Evolutionary conservation across 2,888 invertebrate genomes (phyloP).

Genomic region (Drosophila barbarae): DNA sequence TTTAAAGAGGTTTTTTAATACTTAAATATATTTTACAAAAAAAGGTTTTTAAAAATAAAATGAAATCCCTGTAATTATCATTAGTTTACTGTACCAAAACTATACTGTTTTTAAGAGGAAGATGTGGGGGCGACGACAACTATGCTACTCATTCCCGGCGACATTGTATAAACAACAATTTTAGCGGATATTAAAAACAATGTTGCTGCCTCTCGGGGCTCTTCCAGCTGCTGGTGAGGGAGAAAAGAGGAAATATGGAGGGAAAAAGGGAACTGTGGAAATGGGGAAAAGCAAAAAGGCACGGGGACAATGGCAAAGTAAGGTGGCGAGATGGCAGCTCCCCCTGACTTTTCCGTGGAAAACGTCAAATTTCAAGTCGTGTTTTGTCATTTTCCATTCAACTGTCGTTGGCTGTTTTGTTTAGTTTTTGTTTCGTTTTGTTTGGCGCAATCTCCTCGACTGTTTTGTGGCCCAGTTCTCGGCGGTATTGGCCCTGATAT

Average conservation of each 20-base stretch:
- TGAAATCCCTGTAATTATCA: neutral
- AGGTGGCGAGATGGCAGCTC: slow-evolving; percentile 16
- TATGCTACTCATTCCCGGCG: slow-evolving; percentile 57
- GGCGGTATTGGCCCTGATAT: slow-evolving; percentile 39
- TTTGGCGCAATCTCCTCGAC: slow-evolving; percentile 8
- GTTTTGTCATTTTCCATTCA: slow-evolving; percentile 65
- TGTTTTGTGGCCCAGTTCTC: slow-evolving; percentile 30
- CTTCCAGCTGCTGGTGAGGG: slow-evolving; percentile 2
- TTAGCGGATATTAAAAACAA: slow-evolving; percentile 74
- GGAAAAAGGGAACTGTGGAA: neutral
- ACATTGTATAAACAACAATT: slow-evolving; percentile 73
- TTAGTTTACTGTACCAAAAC: neutral
- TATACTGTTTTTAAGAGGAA: slow-evolving; percentile 1
- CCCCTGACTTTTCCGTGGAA: slow-evolving; percentile 20
- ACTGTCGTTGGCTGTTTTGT: slow-evolving; percentile 28
- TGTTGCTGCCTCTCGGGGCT: slow-evolving; percentile 53
- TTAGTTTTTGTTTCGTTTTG: slow-evolving; percentile 25
- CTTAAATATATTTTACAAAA: neutral
- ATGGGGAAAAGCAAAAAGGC: slow-evolving; percentile 1
- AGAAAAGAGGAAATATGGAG: neutral
- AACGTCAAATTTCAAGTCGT: slow-evolving; percentile 63
- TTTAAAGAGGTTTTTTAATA: neutral
- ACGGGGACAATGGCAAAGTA: slow-evolving; percentile 2
- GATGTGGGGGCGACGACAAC: slow-evolving; percentile 31
- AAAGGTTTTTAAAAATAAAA: too few relatives aligned